Evolutionary conservation across 2,797 vertebrate species (phyloP).

Genomic region (Pipistrellus kuhlii): DNA sequence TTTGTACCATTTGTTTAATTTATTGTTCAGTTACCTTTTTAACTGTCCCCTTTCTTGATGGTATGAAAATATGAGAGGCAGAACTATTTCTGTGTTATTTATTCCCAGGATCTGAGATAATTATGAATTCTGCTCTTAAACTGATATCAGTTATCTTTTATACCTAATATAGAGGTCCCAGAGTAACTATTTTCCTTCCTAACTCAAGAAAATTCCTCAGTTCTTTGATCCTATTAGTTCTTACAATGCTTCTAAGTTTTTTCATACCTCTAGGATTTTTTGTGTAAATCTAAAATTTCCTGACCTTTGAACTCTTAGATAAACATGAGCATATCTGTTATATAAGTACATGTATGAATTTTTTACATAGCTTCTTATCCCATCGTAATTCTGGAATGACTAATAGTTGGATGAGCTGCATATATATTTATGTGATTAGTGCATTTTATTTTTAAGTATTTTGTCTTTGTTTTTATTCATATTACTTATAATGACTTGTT

Average conservation of each 20-base stretch:
- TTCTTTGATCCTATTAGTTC: neutral
- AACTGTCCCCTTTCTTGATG: neutral
- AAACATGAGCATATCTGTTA: conserved; percentile 14
- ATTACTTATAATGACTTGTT: neutral
- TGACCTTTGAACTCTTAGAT: neutral
- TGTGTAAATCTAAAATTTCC: neutral
- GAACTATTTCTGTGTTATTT: neutral
- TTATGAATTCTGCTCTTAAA: conserved; percentile 44
- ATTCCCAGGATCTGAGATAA: neutral
- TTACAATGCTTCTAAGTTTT: neutral
- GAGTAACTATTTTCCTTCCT: neutral
- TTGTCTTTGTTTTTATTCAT: conserved; percentile 39
- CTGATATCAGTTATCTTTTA: neutral
- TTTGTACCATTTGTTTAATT: conserved; percentile 42
- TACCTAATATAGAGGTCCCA: neutral
- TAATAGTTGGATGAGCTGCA: conserved; percentile 2
- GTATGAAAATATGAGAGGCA: neutral
- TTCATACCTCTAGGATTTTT: neutral
- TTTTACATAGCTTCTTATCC: conserved; percentile 42
- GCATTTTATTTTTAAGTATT: conserved; percentile 47
- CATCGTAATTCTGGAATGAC: conserved; percentile 49
- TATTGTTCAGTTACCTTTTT: neutral
- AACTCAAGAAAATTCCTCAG: neutral
- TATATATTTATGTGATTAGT: conserved; percentile 41
- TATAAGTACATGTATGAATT: neutral